Evolutionary conservation across 2,888 invertebrate species (phyloP).

Genomic region (Scaptomyza caliginosa): DNA sequence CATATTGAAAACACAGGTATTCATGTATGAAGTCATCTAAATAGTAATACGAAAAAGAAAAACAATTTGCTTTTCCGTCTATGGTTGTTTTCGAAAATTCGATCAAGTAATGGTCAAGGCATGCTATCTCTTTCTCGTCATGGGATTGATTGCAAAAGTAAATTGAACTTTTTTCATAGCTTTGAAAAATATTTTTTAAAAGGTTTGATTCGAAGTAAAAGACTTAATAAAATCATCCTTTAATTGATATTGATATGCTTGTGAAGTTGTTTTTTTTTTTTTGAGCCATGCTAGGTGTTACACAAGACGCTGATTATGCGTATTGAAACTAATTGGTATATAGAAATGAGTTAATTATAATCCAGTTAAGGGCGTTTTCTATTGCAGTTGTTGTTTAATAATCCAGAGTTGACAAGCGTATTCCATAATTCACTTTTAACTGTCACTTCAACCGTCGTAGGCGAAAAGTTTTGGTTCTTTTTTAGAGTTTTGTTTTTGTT

Average conservation of each 20-base stretch:
- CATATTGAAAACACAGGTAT: slow-evolving; percentile 66
- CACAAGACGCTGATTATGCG: slow-evolving; percentile 53
- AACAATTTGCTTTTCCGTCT: slow-evolving; percentile 41
- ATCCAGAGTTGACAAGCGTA: slow-evolving; percentile 65
- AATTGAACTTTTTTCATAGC: background rate
- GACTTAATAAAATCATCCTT: no score
- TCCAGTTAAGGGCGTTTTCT: slow-evolving; percentile 60
- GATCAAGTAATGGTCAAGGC: slow-evolving; percentile 47
- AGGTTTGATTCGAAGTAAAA: no score
- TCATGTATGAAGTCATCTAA: slow-evolving; percentile 65
- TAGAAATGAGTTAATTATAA: slow-evolving; percentile 47
- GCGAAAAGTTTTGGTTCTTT: slow-evolving; percentile 34
- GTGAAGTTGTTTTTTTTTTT: background rate
- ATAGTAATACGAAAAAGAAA: slow-evolving; percentile 68
- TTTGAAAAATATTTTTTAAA: no score
- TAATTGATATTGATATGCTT: slow-evolving; percentile 40
- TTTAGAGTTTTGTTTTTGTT: background rate
- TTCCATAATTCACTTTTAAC: slow-evolving; percentile 58
- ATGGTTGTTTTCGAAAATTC: slow-evolving; percentile 20
- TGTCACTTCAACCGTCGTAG: slow-evolving; percentile 30
- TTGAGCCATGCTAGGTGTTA: slow-evolving; percentile 21
- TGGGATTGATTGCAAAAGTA: slow-evolving; percentile 19
- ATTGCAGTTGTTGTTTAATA: slow-evolving; percentile 32
- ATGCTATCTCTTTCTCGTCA: slow-evolving; percentile 29
- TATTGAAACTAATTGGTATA: slow-evolving; percentile 12